These are phyloP conservation scores for Leptodactylus fuscus DNA, from an alignment of 2,113 vertebrate genomes.

Conservation along the genomic window DNA sequence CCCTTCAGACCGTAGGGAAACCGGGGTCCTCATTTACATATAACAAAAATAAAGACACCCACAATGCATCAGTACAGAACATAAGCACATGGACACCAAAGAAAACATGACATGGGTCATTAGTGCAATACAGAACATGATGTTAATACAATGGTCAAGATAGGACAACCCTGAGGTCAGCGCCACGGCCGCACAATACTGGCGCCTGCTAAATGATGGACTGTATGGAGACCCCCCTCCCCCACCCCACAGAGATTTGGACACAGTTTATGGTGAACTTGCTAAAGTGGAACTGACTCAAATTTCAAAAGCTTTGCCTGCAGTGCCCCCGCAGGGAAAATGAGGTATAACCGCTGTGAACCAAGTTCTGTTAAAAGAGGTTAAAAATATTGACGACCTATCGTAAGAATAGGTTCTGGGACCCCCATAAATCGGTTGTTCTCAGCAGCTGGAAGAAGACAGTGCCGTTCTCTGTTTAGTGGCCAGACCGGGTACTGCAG, in stretches of 20 bases:
- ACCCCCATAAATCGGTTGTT: too few relatives aligned
- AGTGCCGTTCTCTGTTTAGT: too few relatives aligned
- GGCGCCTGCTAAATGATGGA: too few relatives aligned
- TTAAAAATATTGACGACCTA: too few relatives aligned
- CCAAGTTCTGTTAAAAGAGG: too few relatives aligned
- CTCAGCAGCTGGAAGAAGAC: too few relatives aligned
- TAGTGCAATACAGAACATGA: slow-evolving; percentile 42
- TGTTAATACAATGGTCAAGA: slow-evolving; percentile 14
- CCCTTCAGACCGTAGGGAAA: background rate
- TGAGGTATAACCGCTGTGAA: background rate
- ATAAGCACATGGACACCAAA: background rate
- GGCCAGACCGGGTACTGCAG: too few relatives aligned
- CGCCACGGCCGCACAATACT: slow-evolving; percentile 5
- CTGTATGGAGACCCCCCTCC: too few relatives aligned
- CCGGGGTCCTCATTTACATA: background rate
- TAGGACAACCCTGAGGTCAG: background rate
- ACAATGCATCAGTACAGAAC: background rate
- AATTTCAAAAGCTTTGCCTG: background rate
- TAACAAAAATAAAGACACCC: background rate
- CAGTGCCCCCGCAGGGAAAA: background rate
- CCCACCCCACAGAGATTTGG: too few relatives aligned
- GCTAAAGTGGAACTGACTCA: background rate
- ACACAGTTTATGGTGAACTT: background rate
- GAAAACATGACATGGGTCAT: slow-evolving; percentile 17
- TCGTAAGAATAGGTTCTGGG: too few relatives aligned